These are phyloP conservation scores for Agonopterix subpropinquella DNA, from an alignment of 2,888 invertebrate species.

Conservation along the genomic window DNA sequence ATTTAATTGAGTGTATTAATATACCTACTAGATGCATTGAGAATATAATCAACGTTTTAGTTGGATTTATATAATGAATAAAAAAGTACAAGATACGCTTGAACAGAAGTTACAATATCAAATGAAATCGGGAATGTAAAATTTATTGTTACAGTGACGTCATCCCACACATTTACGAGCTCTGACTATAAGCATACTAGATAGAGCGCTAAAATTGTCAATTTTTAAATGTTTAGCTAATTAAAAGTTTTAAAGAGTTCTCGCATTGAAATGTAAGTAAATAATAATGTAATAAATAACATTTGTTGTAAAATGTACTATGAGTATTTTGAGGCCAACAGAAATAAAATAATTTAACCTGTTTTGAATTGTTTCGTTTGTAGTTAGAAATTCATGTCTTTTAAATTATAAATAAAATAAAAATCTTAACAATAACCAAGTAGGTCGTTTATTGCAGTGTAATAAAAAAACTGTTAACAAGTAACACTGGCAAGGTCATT, in stretches of 20 bases:
- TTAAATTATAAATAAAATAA: not conserved
- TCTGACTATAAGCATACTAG: constrained; percentile 10
- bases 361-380: constrained; percentile 19
- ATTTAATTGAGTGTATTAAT: too few species aligned
- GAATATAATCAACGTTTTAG: too few species aligned
- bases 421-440: constrained; percentile 7
- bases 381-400: constrained; percentile 10
- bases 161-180: too few species aligned
- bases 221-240: constrained; percentile 68
- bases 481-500: constrained; percentile 5
- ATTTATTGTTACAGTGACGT: constrained; percentile 1
- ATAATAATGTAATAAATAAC: constrained; percentile 44
- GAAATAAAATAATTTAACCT: constrained; percentile 59
- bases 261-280: constrained; percentile 57
- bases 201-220: constrained; percentile 59
- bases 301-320: constrained; percentile 71
- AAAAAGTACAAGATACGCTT: too few species aligned
- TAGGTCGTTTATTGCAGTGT: constrained; percentile 24
- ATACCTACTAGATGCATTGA: too few species aligned
- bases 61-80: too few species aligned
- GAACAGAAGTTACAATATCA: too few species aligned
- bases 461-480: not conserved
- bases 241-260: constrained; percentile 42
- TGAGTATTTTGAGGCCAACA: constrained; percentile 70
- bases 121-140: too few species aligned